A percentile compares a stretch with the other conserved stretches of the same genome.
Conservation (phyloP, 2,113 vertebrate species). For the Jaculus jaculus region DNA sequence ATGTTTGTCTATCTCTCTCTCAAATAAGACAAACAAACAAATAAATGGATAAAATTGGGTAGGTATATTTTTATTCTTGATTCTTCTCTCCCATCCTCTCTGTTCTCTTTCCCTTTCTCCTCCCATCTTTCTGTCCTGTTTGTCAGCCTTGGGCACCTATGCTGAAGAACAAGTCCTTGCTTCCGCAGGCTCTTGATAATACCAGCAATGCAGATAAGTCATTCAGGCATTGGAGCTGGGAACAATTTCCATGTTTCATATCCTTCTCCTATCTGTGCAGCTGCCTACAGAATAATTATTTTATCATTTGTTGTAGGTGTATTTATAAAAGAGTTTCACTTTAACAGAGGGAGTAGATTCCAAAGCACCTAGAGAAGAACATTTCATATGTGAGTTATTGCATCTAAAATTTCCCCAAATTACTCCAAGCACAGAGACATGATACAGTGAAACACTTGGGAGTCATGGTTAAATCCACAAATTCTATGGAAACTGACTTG, state of each 20-base stretch:
- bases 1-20: not conserved
- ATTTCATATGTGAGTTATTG: not conserved
- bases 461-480: too few relatives aligned
- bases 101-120: not conserved
- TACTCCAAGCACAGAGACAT: not conserved
- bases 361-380: not conserved
- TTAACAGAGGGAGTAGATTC: not conserved
- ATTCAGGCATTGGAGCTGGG: not conserved
- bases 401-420: not conserved
- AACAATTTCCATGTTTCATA: not conserved
- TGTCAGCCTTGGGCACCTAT: not conserved
- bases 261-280: not conserved
- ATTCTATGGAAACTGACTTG: not conserved
- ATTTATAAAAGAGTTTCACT: not conserved
- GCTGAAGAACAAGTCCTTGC: not conserved
- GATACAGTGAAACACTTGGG: accelerated
- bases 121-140: too few relatives aligned
- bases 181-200: not conserved
- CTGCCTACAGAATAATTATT: not conserved
- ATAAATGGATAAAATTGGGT: too few relatives aligned
- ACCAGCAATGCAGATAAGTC: not conserved
- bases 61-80: not conserved
- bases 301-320: not conserved
- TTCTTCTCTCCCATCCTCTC: not conserved
- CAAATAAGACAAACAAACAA: too few relatives aligned